Evolutionary conservation across 2,797 vertebrate species (phyloP), one percentile per base, ranked within the genome.

Genomic region (Sitta carolinensis): DNA sequence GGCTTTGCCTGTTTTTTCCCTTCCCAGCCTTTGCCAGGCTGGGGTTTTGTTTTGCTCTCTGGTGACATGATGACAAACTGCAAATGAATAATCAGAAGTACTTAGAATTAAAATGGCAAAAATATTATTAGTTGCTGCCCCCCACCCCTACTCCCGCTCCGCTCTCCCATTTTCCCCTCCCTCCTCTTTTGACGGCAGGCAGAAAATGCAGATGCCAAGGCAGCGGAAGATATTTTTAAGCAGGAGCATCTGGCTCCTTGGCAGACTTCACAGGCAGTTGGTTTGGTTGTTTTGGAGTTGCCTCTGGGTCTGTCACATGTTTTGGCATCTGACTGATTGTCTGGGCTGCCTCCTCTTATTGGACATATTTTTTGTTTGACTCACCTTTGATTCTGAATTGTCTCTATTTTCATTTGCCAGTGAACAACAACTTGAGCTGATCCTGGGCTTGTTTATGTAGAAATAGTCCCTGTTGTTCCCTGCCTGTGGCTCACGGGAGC

Each of bases 211-310:
- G 97, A 97, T 97, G 97, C 98, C 97, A 97, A 97, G 94, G 97
- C 97, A 97, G 97, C 32, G 90, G 97, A 98, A 98, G 98, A 98
- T 98, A 98, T 98, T 98, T 98, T 98, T 98, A 98, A 98, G 97
- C 97, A 97, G 93, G 95, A 97, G 98, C 98, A 98, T 98, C 98
- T 98, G 98, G 97, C 96, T 97, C 96, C 93, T 98, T 98, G 98
- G 98, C 98, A 98, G 97, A 96, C 96, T 97, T 95, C 90, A 90
- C 96, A 97, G 95, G 94, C 97, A 97, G 96, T 97, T 98, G 97
- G 97, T 97, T 97, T 88, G 97, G 97, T 97, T 97, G 97, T 97
- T 97, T 97, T 96, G 93, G 97, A 98, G 97, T 97, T 96, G 97
- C 98, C 98, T 98, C 97, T 97, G 98, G 98, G 97, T 97, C 96